A percentile compares a stretch with the other conserved stretches of the same genome.
phyloP scores from a whole-genome alignment of 2,113 vertebrate species.

The Myanophis thanlyinensis region DNA sequence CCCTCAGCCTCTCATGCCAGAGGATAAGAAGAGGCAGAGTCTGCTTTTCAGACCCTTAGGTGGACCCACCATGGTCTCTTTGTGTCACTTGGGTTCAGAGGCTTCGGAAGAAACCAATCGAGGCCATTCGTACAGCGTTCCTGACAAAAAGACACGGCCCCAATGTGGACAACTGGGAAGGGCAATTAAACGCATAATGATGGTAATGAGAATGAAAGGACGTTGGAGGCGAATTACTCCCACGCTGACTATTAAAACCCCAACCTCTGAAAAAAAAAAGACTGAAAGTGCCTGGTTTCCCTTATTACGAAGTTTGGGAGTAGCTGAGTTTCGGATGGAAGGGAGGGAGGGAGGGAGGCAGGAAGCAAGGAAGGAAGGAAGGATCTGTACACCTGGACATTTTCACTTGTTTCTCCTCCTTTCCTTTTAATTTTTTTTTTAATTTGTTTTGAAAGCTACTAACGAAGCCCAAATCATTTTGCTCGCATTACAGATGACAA shows the following conservation, averaged over 20 bases:
- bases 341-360: too few relatives aligned
- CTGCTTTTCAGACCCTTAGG: background rate
- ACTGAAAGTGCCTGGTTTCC: background rate
- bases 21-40: background rate
- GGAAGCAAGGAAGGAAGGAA: background rate
- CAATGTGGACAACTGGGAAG: background rate
- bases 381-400: background rate
- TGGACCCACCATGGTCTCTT: background rate
- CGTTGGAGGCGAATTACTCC: background rate
- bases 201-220: background rate
- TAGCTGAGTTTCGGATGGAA: conserved; percentile 51
- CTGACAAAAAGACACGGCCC: background rate
- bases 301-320: conserved; percentile 62
- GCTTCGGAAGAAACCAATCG: background rate
- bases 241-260: background rate
- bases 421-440: background rate
- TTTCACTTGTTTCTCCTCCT: background rate
- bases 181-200: background rate
- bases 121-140: background rate
- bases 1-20: background rate
- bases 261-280: background rate
- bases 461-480: background rate
- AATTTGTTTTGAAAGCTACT: background rate
- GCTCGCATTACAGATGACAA: background rate
- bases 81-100: background rate